Percentiles rank a stretch among this genome's conserved stretches.
Evolutionary conservation across 2,797 vertebrate species (phyloP).

Genomic region (Ctenochaetus hawaiiensis): DNA sequence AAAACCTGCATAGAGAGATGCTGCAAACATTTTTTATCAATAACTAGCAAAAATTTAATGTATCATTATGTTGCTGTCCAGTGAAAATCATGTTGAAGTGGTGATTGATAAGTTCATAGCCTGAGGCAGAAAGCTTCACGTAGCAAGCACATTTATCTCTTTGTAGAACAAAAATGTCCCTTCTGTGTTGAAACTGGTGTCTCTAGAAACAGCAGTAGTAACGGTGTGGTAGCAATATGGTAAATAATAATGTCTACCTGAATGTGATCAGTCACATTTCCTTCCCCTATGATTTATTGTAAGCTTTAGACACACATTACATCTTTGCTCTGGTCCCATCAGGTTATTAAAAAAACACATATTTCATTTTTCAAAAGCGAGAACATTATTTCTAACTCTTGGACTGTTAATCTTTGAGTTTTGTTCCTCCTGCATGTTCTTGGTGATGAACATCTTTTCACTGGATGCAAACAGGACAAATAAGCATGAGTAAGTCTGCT

Average conservation of each 20-base stretch:
- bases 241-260: neutral
- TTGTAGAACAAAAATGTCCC: no score
- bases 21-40: neutral
- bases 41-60: neutral
- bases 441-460: neutral
- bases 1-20: neutral
- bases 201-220: no score
- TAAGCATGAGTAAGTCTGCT: constrained; percentile 18
- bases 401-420: neutral
- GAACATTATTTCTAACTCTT: neutral
- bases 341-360: constrained; percentile 1
- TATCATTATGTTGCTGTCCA: neutral
- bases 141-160: no score
- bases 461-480: constrained; percentile 10
- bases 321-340: neutral
- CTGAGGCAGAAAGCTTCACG: no score
- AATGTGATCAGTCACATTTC: neutral
- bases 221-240: no score
- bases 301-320: neutral
- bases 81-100: neutral
- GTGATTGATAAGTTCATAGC: neutral
- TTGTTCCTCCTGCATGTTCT: neutral
- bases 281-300: neutral
- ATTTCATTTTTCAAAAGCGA: neutral
- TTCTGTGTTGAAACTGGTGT: no score